These are phyloP conservation scores for Prorops nasuta DNA, from an alignment of 1,140 invertebrate species.

Conservation along the genomic window DNA sequence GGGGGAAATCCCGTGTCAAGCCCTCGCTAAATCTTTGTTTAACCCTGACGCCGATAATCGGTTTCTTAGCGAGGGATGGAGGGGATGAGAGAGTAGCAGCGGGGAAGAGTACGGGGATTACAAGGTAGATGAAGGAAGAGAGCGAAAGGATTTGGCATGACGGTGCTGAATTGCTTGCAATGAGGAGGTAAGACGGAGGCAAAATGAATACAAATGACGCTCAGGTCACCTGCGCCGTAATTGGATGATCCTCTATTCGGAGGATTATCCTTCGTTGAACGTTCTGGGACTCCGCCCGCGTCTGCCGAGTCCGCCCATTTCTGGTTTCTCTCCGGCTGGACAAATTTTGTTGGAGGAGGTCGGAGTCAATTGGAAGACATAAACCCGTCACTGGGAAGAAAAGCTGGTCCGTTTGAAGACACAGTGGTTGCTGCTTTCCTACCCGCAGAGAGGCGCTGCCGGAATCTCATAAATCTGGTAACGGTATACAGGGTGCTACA, in stretches of 20 bases:
- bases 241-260: slow-evolving; percentile 42
- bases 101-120: slow-evolving; percentile 2
- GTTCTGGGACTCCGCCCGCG: slow-evolving; percentile 12
- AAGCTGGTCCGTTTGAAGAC: too few species aligned
- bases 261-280: slow-evolving; percentile 40
- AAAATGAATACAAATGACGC: slow-evolving; percentile 45
- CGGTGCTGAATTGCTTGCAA: slow-evolving; percentile 5
- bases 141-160: slow-evolving; percentile 3
- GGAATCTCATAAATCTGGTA: slow-evolving; percentile 32
- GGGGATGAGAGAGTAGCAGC: neutral
- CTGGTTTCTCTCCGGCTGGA: slow-evolving; percentile 12
- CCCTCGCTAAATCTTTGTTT: slow-evolving; percentile 35
- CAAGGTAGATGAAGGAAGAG: slow-evolving; percentile 1
- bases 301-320: slow-evolving; percentile 14
- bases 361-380: neutral
- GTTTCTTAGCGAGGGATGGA: slow-evolving; percentile 4
- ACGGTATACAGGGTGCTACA: slow-evolving; percentile 11
- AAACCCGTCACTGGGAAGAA: too few species aligned
- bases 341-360: slow-evolving; percentile 13
- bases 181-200: slow-evolving; percentile 20
- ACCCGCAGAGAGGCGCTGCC: slow-evolving; percentile 10
- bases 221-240: slow-evolving; percentile 39
- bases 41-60: slow-evolving; percentile 34
- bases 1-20: slow-evolving; percentile 16
- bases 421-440: too few species aligned